Percentiles rank a stretch among this genome's conserved stretches.
Conservation (phyloP, 1,140 invertebrate species). For the Neodiprion lecontei region DNA sequence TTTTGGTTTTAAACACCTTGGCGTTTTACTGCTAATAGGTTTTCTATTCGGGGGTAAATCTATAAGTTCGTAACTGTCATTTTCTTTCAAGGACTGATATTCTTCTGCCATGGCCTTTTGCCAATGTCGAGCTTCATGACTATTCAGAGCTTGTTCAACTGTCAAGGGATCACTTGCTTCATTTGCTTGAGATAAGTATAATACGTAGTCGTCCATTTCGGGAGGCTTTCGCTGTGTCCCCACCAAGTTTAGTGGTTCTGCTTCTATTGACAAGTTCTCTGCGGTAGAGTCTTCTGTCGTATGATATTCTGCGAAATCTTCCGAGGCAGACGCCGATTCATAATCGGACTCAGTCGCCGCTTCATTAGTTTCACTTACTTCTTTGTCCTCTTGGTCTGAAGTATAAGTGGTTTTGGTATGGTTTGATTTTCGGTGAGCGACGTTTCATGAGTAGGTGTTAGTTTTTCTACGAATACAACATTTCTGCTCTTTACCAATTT, state of each 20-base stretch:
- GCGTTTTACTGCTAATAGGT: conserved; percentile 12
- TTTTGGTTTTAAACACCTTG: conserved; percentile 12
- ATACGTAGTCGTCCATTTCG: neutral
- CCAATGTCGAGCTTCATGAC: neutral
- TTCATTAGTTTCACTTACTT: too few species aligned
- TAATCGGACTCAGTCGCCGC: neutral
- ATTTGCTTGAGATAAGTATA: neutral
- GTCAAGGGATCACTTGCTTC: neutral
- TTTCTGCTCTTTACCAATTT: conserved; percentile 36
- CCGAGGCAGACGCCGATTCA: too few species aligned
- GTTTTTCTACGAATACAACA: conserved; percentile 40
- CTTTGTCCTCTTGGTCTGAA: neutral
- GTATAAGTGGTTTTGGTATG: neutral
- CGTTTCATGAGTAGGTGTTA: neutral
- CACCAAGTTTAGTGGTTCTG: neutral
- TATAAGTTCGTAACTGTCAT: conserved; percentile 9
- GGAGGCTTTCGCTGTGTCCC: neutral
- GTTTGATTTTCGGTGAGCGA: neutral
- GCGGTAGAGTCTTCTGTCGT: neutral
- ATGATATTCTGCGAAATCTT: neutral
- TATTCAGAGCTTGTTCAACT: neutral
- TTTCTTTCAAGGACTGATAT: conserved; percentile 16
- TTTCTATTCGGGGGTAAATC: conserved; percentile 14
- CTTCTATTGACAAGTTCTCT: neutral
- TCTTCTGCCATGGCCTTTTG: conserved; percentile 33